Evolutionary conservation across 2,797 vertebrate genomes (phyloP), one percentile per base, ranked within the genome.

Genomic region (Halcyon smyrnensis): DNA sequence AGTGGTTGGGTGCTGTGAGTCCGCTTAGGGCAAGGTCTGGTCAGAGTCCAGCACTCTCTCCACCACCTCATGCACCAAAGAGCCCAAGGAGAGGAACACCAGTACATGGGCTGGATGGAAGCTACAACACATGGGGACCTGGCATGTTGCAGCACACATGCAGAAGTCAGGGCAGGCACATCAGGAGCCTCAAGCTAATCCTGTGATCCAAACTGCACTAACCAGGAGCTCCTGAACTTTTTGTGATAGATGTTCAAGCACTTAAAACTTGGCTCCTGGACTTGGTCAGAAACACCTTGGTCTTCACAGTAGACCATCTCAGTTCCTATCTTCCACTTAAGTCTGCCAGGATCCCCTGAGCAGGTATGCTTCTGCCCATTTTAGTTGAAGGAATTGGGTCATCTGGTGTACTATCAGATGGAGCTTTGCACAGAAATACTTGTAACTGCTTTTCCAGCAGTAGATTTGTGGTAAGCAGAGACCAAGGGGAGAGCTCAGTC

Each of bases 121-220:
- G 43, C 64, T 48, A 28, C 59, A 16, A 1, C n/a, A 2, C 24
- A 1, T 0, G 1, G 43, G 28, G 34, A 43, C 25, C 60, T 46
- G 48, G 8, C n/a, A 13, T 4, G 2, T 6, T 59, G 46, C 9
- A 14, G 54, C 65, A 45, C 53, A 37, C 12, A 3, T 1, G 3
- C 19, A 48, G 43, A 62, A 21, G n/a, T 73, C 5, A 1, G 19
- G 0, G 0, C 45, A 71, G 54, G 59, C 50, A 64, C 17, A 0
- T 7, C 12, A 1, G 30, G 20, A 12, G 3, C 60, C 28, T 86
- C 83, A 53, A 64, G 30, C 43, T 73, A 10, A 0, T 46, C 8
- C 53, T 69, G 28, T 82, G 65, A 28, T 73, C 86, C 86, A 76
- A 53, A 51, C 37, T 63, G 65, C 74, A 36, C 43, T 21, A 36